These are phyloP conservation scores for Diuraphis noxia DNA, from an alignment of 1,140 invertebrate genomes.

Conservation along the genomic window DNA sequence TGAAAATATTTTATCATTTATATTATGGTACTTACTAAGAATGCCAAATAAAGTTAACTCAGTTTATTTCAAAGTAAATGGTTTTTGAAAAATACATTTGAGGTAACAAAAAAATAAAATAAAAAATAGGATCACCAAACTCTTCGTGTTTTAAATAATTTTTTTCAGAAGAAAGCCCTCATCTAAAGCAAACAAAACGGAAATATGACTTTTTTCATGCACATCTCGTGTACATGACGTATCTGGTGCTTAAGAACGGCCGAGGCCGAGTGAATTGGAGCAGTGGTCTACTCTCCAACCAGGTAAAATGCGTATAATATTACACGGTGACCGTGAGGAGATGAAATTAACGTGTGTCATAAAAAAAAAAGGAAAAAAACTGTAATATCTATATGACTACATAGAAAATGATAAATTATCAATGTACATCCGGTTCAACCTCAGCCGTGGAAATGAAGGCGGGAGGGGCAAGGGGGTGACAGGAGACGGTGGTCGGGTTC, in stretches of 20 bases:
- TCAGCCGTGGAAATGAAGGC: background rate
- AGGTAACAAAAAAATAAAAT: background rate
- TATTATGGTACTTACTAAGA: background rate
- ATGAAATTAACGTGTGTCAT: background rate
- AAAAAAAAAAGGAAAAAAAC: background rate
- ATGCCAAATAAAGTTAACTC: background rate
- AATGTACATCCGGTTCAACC: background rate
- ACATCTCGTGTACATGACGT: background rate
- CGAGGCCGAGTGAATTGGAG: background rate
- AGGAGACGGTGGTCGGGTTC: background rate
- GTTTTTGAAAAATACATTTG: background rate
- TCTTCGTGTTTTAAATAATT: background rate
- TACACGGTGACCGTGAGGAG: background rate
- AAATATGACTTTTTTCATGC: background rate
- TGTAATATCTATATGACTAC: background rate
- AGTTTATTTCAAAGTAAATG: background rate
- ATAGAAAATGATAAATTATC: conserved; percentile 6
- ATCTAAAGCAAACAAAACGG: background rate
- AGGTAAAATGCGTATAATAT: background rate
- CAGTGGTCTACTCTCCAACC: background rate
- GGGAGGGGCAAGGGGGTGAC: background rate
- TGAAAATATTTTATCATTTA: background rate
- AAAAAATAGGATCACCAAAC: background rate
- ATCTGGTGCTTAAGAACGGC: background rate
- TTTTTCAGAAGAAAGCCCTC: background rate